Base-by-base conservation (phyloP, 2,888 invertebrate genomes). In the Synergus gifuensis region DNA sequence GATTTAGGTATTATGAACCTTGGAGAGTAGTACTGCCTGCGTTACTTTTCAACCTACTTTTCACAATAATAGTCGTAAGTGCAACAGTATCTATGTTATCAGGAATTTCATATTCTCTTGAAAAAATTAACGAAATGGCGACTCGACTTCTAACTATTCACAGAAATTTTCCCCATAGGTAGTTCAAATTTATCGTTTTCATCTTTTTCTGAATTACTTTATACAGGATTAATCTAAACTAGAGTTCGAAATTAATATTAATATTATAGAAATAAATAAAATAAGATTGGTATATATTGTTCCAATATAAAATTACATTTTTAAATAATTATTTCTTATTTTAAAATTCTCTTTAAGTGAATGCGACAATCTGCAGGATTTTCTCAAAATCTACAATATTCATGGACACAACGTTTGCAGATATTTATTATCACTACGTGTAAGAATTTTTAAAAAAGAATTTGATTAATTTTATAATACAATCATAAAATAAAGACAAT, bases 11-110 rank as follows among this genome's bases (percentile, higher is more conserved):
- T 76, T 79, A 73, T 62, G 80, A 81, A 16, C 88, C 89, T 4
- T 91, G 89, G 89, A 87, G 86, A 78, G 85, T 90, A 46, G 85
- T 91, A 11, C 18, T 87, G 7, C 88, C 89, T 4, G 87, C 88
- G 12, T 58, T 89, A 14, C 12, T 86, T 16, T 88, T 87, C 69
- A 88, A 88, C 78, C 79, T 88, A 16, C 54, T 85, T 80, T 77
- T 40, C 42, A 28, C 46, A 64, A 63, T 18, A 44, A 9, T 63
- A 22, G 4, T 77, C 2, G 66, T 66, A 14, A 28, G 2, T 63
- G 18, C 46, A 63, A 63, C 63, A 28, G 22, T 0, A 22, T 22
- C 11, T 22, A 22, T 60, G 22, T 11, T 18, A 11, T 22, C 9
- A 18, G 60, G 60, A 60, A 18, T 60, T 60, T 22, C 22, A 11